Evolutionary conservation across 2,113 vertebrate genomes (phyloP), one percentile per base, ranked within the genome.

Genomic region (Excalfactoria chinensis): DNA sequence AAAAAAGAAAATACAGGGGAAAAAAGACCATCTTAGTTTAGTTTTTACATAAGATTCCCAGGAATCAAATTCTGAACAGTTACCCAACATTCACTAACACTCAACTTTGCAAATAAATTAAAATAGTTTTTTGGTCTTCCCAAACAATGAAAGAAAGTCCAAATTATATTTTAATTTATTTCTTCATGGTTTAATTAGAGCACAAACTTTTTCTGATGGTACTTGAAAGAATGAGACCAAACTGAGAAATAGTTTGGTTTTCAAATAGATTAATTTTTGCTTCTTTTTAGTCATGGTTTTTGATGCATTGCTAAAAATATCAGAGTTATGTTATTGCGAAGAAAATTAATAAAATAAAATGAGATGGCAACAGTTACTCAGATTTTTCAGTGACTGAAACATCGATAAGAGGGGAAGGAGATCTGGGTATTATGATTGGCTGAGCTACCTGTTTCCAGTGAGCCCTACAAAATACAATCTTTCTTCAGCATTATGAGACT

Each of bases 341-440:
- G 32, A 80, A 89, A 93, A 93, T 62, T 55, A 73, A 67, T 71
- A 80, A 94, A 88, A 81, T 91, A 64, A 91, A 88, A 74, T 49
- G 16, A 86, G 23, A 48, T 28, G 23, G 74, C 72, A 74, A 22
- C 20, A 66, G 56, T 89, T 78, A 87, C 43, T 81, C 53, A 69
- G 70, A 48, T 66, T 81, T 85, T 84, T 90, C 23, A 1, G 37
- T 62, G 74, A 82, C 35, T 82, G 76, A 88, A 58, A 41, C 21
- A 78, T 3, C 88, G 49, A 88, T 43, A 75, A 91, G 73, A 26
- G 7, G 7, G 26, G 69, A 78, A 82, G 80, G 14, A 84, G 58
- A 90, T 75, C 62, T 72, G 74, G 46, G 9, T 66, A 89, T 92
- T 85, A 25, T 79, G 86, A 73, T 89, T 94, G 53, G 41, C 44